phyloP scores from a whole-genome alignment of 2,113 vertebrate genomes.

The Aplodontia rufa region DNA sequence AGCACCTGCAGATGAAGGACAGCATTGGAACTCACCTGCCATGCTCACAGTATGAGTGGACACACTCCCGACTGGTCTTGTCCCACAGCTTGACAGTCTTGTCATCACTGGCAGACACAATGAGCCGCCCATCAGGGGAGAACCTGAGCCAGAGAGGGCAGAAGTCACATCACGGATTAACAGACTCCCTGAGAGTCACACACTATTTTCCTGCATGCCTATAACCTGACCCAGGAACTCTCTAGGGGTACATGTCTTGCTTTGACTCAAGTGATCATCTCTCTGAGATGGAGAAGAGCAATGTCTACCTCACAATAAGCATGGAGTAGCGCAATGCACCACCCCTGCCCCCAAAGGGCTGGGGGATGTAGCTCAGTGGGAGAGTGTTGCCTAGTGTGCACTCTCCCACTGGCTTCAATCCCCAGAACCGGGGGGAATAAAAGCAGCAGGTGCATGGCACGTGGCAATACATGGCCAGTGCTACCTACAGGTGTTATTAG shows the following conservation, averaged over 20 bases:
- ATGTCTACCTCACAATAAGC: background rate
- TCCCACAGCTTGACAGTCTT: constrained; percentile 98
- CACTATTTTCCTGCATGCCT: background rate
- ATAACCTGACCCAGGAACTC: background rate
- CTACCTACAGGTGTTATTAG: no score
- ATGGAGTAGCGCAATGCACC: rapidly evolving
- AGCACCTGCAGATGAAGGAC: no score
- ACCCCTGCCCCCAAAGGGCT: background rate
- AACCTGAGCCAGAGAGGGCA: constrained; percentile 85
- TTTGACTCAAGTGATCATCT: background rate
- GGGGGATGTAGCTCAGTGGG: background rate
- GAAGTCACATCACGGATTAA: background rate
- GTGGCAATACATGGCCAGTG: rapidly evolving
- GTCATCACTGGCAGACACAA: constrained; percentile 96
- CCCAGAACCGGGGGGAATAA: no score
- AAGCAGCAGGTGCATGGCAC: rapidly evolving
- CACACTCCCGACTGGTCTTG: constrained; percentile 94
- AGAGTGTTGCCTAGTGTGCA: background rate
- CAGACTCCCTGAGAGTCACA: rapidly evolving
- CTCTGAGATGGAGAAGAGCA: background rate
- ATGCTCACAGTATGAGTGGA: constrained; percentile 96
- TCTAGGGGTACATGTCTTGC: background rate
- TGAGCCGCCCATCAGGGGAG: constrained; percentile 95
- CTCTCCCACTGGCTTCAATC: background rate
- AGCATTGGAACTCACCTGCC: constrained; percentile 87